phyloP scores from a whole-genome alignment of 2,888 invertebrate species.

The Temnothorax ravouxi region DNA sequence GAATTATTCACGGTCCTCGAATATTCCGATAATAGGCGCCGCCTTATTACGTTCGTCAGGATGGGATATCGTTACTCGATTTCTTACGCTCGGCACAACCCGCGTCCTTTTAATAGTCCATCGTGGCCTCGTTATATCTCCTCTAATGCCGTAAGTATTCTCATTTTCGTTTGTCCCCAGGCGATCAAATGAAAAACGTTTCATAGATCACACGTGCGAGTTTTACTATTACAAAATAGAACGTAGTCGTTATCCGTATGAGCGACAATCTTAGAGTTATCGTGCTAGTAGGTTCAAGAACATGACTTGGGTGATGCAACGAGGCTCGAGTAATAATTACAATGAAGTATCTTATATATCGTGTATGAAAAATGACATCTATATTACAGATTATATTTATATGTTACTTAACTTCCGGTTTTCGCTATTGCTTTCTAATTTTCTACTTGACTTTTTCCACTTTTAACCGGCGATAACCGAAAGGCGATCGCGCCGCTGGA shows the following conservation, averaged over 20 bases:
- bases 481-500: slow-evolving; percentile 29
- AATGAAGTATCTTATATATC: neutral
- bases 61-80: slow-evolving; percentile 65
- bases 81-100: slow-evolving; percentile 59
- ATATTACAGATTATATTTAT: slow-evolving; percentile 20
- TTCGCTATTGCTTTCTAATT: slow-evolving; percentile 31
- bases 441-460: slow-evolving; percentile 19
- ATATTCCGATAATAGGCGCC: slow-evolving; percentile 81
- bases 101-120: slow-evolving; percentile 29
- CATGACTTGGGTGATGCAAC: neutral
- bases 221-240: slow-evolving; percentile 18
- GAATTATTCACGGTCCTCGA: slow-evolving; percentile 78
- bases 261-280: neutral
- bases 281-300: slow-evolving; percentile 6
- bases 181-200: slow-evolving; percentile 33
- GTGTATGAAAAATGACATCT: neutral
- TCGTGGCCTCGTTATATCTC: slow-evolving; percentile 61
- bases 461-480: slow-evolving; percentile 22
- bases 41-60: slow-evolving; percentile 73
- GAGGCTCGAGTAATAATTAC: neutral
- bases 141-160: slow-evolving; percentile 29
- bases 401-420: slow-evolving; percentile 34
- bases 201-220: slow-evolving; percentile 37
- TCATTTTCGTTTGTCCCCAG: slow-evolving; percentile 49
- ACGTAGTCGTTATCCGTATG: slow-evolving; percentile 10